These are phyloP conservation scores for Bilobella aurantiaca DNA, from an alignment of 1,140 invertebrate species.

Conservation along the genomic window DNA sequence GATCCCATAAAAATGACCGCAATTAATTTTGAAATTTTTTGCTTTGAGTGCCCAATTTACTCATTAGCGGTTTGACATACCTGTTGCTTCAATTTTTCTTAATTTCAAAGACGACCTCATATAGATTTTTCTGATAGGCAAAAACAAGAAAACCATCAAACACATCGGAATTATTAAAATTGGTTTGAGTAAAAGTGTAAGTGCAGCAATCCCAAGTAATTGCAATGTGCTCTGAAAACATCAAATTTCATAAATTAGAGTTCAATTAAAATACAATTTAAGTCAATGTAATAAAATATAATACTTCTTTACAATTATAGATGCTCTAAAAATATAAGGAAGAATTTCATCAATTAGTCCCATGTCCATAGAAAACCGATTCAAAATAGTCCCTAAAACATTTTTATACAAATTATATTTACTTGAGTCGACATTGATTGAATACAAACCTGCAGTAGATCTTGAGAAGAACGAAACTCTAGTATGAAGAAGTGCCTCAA, in stretches of 20 bases:
- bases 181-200: background rate
- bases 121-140: background rate
- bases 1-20: too few relatives aligned
- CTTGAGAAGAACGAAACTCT: background rate
- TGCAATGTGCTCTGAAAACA: background rate
- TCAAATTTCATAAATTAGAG: too few relatives aligned
- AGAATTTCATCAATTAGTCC: background rate
- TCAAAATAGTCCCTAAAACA: background rate
- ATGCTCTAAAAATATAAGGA: background rate
- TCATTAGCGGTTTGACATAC: too few relatives aligned
- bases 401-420: background rate
- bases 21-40: too few relatives aligned
- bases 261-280: too few relatives aligned
- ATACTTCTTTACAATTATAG: too few relatives aligned
- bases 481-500: background rate
- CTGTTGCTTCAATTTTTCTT: background rate
- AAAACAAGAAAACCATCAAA: background rate
- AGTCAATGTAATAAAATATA: too few relatives aligned
- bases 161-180: background rate
- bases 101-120: background rate
- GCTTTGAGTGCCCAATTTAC: too few relatives aligned
- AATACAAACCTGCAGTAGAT: background rate
- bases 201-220: background rate
- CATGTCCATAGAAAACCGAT: background rate
- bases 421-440: background rate